Base-by-base conservation (phyloP, 1,140 invertebrate species). In the Meloidogyne floridensis region DNA sequence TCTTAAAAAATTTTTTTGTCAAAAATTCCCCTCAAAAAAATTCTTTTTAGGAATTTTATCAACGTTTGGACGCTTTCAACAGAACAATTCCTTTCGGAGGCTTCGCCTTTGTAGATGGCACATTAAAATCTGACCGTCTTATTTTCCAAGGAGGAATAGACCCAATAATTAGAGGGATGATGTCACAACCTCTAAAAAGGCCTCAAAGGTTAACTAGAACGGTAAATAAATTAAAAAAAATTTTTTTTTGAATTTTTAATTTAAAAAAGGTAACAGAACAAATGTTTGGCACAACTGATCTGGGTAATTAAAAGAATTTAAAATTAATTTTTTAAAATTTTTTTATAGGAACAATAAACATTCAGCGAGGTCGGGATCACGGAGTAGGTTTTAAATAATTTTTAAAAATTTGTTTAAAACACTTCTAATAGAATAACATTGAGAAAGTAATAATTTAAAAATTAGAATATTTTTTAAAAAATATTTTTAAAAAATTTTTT, bases 291-390 rank as follows among this genome's bases (percentile, higher is more conserved):
- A 90, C 87, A 10, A 88, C 90, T 43, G 90, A 91, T 86, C 70
- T 91, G 8, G 88, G 88, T 3, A 65, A 59, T 59, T 3, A 15
- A 47, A 4, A 6, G 4, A 4, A 47, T 8, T 47, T 47, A 47
- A 47, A 47, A 47, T 6, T 47, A 47, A 47, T 6, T 47, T 32
- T 32, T 32, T 32, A 32, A 47, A 47, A 47, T 47, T 47, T 6
- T 47, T 47, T 47, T 47, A 47, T 18, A 65, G 59, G 59, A n/a
- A 89, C 90, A n/a, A 91, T 91, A 43, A 91, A 91, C 75, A 91
- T 91, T 51, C 89, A 91, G 81, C 82, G 90, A 81, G 90, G 91
- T 56, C 79, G 90, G 10, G 91, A 91, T 77, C 91, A 91, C 65
- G 91, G 91, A 20, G 77, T 79, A 43, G 20, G 59, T 15, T 74